Base-by-base conservation (phyloP, 2,113 vertebrate species). In the Bujurquina vittata region DNA sequence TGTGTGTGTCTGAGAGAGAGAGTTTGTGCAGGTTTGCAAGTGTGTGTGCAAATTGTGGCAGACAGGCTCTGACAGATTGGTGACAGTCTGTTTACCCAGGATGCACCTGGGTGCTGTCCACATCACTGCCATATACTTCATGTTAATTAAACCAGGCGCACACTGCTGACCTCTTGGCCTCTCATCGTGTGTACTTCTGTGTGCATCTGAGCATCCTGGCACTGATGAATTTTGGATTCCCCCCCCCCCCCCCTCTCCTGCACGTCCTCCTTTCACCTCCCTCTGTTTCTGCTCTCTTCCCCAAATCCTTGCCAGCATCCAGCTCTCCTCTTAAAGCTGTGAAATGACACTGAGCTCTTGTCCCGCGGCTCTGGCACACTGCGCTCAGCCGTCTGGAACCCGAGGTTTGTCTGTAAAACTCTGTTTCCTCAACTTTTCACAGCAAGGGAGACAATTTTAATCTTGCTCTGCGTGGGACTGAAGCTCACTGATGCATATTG, bases 121-220 rank as follows among this genome's bases (percentile, higher is more conserved):
- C 57, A 84, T 87, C 60, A 37, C 82, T 83, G 82, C 81, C 84
- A 88, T 86, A 74, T 56, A 77, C 65, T 69, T 80, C 83, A 80
- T 83, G 35, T 59, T 91, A 91, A 93, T 94, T 93, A 88, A 84
- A 88, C 20, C 63, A 65, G 85, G 35, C 84, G 79, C 90, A 90
- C 73, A 75, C 72, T 37, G 56, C 46, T 82, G 80, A 91, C 77
- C 72, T 75, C 77, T 63, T 81, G 75, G 57, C 82, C 83, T 37
- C 10, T 79, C 37, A 18, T 58, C 22, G 63, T 81, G 77, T 83
- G n/a, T 78, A 18, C 63, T 67, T 59, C 23, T 65, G 72, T 73
- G 60, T 67, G 60, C 77, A 10, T 22, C 11, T 74, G 33, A 20
- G 37, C 49, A 72, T 63, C 10, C 65, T 84, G 76, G 43, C 35